Evolutionary conservation across 2,113 vertebrate genomes (phyloP), one percentile per base, ranked within the genome.

Genomic region (Callochromis pleurospilus): DNA sequence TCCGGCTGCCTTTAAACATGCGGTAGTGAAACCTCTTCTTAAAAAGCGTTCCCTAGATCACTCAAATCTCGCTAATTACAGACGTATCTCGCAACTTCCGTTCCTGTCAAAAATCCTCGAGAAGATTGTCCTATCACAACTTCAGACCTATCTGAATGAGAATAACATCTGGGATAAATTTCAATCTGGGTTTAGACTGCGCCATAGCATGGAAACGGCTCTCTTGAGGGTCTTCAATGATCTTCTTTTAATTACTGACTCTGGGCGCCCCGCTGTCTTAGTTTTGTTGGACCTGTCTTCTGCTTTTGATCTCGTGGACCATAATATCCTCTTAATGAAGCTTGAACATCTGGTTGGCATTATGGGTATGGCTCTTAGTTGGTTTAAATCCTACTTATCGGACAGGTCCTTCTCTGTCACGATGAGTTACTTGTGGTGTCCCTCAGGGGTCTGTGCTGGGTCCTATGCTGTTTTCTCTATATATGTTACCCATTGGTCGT

Each of bases 191-290:
- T 54, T 53, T 21, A 53, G 1, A 54, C 51, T 21, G 51, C 1
- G 1, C 51, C n/a, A 54, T 21, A 21, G 5, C 9, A 54, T 0
- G 9, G 51, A 54, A 54, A 1, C 9, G 0, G 0, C 51, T 1
- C 51, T 53, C 0, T 53, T 53, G 49, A 51, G 4, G 49, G 49
- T 51, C 49, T 51, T 51, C 49, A 51, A 51, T 51, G 17, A 51
- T 51, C 8, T 51, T 51, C 49, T 51, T 51, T 5, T 51, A 51
- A 51, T 51, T 51, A 51, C 49, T 9, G 49, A 51, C 17, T 51
- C 8, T 51, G 49, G 49, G 49, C 2, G 4, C 49, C 8, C 49
- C 8, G 1, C 8, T 0, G 8, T 19, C 17, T 51, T 49, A 19
- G 3, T 49, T 49, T 49, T 51, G 49, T 51, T n/a, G 49, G 17